Base-by-base conservation (phyloP, 2,797 vertebrate genomes). In the Hoplostethus mediterraneus region DNA sequence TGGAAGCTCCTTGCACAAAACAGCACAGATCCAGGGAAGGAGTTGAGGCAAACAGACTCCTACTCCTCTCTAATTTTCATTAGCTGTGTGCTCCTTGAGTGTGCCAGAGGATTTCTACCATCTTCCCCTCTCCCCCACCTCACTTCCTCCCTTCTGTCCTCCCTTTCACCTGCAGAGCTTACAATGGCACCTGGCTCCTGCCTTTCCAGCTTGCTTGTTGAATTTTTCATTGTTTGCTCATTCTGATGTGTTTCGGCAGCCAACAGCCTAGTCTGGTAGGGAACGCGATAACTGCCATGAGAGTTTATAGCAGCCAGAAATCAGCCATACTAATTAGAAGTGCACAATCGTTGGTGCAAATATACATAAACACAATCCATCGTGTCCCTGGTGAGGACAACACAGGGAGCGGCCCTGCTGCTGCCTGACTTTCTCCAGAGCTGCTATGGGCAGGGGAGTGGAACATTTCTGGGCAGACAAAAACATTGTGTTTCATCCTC, bases 321-420 rank as follows among this genome's bases (percentile, higher is more conserved):
- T 70, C 71, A 77, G 69, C 74, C 73, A 52, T 83, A 90, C 87
- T 90, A 90, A 91, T 91, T 90, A 82, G 62, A 88, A 67, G 66
- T 72, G 73, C 79, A 74, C 66, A 67, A 81, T 86, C 16, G 62
- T 71, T 81, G 75, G 67, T 63, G 76, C 79, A 60, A 83, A 75
- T 79, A 63, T 81, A 82, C 74, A 81, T 82, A 83, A 75, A 87
- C 77, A 85, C 63, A 77, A 83, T 70, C 61, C 67, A n/a, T 45
- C 10, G 42, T 21, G 16, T 91, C 79, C 76, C 82, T 36, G 57
- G 72, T 67, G 83, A 73, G 79, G 79, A 64, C 42, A n/a, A 59
- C 76, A 49, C 47, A 65, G 69, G 51, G 55, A 84, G 58, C 61
- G 62, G 67, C 48, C 54, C 44, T 57, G 61, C 73, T 74, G 72